A percentile compares a stretch with the other conserved stretches of the same genome.
Conservation (phyloP, 1,140 invertebrate species). For the Drosophila pallidifrons region DNA sequence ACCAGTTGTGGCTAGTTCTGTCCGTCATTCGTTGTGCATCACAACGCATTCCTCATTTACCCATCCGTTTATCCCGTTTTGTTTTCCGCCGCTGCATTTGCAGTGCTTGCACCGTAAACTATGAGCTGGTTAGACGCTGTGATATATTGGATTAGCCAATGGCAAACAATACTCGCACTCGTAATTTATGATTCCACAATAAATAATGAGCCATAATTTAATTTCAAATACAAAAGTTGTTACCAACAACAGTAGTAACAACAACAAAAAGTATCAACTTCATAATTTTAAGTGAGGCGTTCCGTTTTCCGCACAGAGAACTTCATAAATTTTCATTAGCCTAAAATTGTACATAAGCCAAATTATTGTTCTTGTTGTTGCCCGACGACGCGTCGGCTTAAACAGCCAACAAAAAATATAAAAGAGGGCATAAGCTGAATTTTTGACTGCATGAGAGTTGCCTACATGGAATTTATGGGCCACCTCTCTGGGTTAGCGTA, state of each 20-base stretch:
- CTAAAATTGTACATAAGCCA: conserved; percentile 61
- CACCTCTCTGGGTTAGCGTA: conserved; percentile 22
- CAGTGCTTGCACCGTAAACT: conserved; percentile 26
- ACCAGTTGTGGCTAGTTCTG: conserved; percentile 19
- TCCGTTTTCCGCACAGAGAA: conserved; percentile 38
- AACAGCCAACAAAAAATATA: conserved; percentile 4
- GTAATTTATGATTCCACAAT: conserved; percentile 54
- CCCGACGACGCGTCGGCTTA: conserved; percentile 26
- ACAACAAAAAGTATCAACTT: conserved; percentile 54
- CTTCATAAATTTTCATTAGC: conserved; percentile 79
- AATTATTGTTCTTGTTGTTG: conserved; percentile 47
- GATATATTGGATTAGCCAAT: conserved; percentile 24
- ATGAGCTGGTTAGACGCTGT: not conserved
- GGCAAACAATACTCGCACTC: conserved; percentile 1
- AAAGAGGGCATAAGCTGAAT: conserved; percentile 28
- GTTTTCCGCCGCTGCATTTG: conserved; percentile 39
- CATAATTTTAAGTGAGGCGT: conserved; percentile 59
- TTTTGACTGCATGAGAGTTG: not conserved
- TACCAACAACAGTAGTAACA: conserved; percentile 3
- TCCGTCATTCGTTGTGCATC: conserved; percentile 11
- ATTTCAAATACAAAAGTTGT: conserved; percentile 68
- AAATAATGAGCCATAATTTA: conserved; percentile 77
- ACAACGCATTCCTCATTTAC: conserved; percentile 24
- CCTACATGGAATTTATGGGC: conserved; percentile 28
- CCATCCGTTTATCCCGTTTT: conserved; percentile 16